phyloP scores from a whole-genome alignment of 92 coral and sea anemone species.

The Palythoa heliodiscus region DNA sequence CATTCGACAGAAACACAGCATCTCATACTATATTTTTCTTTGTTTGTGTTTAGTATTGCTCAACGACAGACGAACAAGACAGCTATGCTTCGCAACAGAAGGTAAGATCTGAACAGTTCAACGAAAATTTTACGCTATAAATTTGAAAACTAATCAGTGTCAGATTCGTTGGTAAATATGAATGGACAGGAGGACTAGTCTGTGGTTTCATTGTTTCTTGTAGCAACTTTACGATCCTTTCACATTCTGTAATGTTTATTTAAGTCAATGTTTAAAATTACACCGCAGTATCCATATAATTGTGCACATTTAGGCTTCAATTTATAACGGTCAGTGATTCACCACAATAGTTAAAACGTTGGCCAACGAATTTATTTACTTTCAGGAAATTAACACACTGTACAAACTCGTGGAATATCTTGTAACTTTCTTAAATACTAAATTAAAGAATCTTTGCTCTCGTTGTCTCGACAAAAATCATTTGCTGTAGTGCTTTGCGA shows the following conservation, averaged over 20 bases:
- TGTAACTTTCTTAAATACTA: not conserved
- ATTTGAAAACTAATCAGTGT: not conserved
- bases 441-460: too few species aligned
- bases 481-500: not conserved
- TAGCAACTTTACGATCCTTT: slow-evolving; percentile 29
- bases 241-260: slow-evolving; percentile 12
- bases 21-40: slow-evolving; percentile 40
- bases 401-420: not conserved
- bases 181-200: not conserved
- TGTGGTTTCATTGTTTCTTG: slow-evolving; percentile 7
- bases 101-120: slow-evolving; percentile 41
- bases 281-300: not conserved
- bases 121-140: slow-evolving; percentile 2
- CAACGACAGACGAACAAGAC: slow-evolving; percentile 39
- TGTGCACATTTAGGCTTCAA: not conserved
- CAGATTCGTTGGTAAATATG: slow-evolving; percentile 18
- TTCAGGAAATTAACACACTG: slow-evolving; percentile 6
- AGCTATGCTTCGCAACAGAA: slow-evolving; percentile 36
- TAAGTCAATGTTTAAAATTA: not conserved
- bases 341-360: slow-evolving; percentile 14
- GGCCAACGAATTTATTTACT: slow-evolving; percentile 17
- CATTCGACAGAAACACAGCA: not conserved
- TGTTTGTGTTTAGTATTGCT: slow-evolving; percentile 51
- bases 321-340: slow-evolving; percentile 2
- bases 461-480: not conserved